Evolutionary conservation across 2,888 invertebrate species (phyloP).

Genomic region (Spatulosminthurus flaviceps): DNA sequence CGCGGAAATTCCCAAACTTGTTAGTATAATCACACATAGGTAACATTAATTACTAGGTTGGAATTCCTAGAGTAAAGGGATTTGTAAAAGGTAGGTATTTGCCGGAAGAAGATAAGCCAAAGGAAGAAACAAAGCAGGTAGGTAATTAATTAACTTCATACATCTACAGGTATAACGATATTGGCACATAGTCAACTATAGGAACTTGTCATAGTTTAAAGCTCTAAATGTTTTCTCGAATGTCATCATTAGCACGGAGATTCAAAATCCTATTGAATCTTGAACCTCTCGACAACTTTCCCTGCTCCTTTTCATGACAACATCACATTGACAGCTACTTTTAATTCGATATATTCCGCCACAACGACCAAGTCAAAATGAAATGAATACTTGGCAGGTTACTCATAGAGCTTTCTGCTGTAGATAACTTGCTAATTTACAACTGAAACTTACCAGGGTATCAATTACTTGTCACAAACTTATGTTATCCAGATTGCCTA

Average conservation of each 20-base stretch:
- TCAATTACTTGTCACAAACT: background rate
- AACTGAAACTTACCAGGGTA: background rate
- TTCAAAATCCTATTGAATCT: background rate
- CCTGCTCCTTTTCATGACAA: background rate
- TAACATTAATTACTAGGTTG: no score
- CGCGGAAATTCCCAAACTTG: no score
- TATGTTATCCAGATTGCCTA: no score
- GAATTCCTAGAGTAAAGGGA: background rate
- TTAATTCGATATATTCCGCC: background rate
- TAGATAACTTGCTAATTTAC: background rate
- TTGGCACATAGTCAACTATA: no score
- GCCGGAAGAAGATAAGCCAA: background rate
- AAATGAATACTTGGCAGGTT: background rate
- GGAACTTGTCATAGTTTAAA: no score
- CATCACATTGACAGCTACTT: slow-evolving; percentile 5
- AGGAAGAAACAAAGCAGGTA: background rate
- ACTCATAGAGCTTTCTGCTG: background rate
- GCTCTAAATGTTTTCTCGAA: no score
- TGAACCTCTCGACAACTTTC: background rate
- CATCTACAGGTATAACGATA: no score
- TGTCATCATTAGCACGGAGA: background rate
- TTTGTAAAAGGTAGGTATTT: background rate
- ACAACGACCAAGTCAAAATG: background rate
- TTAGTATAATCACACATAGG: no score
- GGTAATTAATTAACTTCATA: background rate